Evolutionary conservation across 64 coral and sea anemone genomes (phyloP), one percentile per base, ranked within the genome.

Genomic region (Exaiptasia diaphana): DNA sequence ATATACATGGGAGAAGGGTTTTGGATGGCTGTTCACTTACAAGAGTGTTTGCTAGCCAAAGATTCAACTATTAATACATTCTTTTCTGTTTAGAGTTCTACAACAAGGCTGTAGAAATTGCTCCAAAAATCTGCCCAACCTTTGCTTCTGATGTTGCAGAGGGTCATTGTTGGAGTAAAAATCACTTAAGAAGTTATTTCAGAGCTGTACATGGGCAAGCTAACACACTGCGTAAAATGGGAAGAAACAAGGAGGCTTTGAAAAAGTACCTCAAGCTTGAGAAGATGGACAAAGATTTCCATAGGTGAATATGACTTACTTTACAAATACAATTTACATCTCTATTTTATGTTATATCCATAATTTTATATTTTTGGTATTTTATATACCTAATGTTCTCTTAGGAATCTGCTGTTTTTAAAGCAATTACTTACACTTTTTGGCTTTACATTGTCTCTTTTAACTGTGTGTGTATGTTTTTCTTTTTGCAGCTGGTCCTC

Each of bases 151-250:
- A 88, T 7, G 18, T 93, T 33, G n/a, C 48, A 14, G 78, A 83
- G 52, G 39, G 78, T 44, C 58, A 58, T 82, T 87, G 84, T 26
- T 93, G 90, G 90, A 68, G 67, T 29, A 32, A 49, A 12, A 93
- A 88, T 54, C 90, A 93, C 29, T 78, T 93, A 28, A 68, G 90
- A 50, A 93, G 90, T 55, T 93, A 77, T 56, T 93, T 93, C 50
- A 64, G 90, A 76, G 90, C 90, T 68, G 78, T 93, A 20, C 84
- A 93, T 77, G 90, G 90, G 38, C 84, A 93, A 44, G 90, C 90
- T 21, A 93, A 93, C 70, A 93, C 90, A 12, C 40, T 93, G 23
- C 84, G 90, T 13, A 93, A 93, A 24, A 77, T 93, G 90, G 78
- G 85, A 38, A 50, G 71, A 34, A 74, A 78, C 52, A 69, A 78